Percentiles rank a stretch among this genome's conserved stretches.
Evolutionary conservation across 1,140 invertebrate species (phyloP).

Genomic region (Bactericera cockerelli): DNA sequence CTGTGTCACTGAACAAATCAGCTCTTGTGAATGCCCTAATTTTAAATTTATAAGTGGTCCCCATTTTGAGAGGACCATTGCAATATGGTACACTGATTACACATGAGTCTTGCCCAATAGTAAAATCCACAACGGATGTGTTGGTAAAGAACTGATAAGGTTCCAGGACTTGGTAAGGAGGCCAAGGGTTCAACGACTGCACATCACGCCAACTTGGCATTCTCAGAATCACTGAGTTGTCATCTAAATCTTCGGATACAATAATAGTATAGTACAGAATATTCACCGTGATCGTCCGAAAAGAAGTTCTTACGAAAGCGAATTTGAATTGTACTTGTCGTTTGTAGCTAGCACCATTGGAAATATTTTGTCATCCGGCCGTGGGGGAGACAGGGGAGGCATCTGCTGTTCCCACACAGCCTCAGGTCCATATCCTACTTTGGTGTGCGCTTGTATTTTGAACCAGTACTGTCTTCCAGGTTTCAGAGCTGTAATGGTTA

Average conservation of each 20-base stretch:
- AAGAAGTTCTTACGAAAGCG: slow-evolving; percentile 82
- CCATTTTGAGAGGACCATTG: slow-evolving; percentile 81
- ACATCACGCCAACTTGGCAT: slow-evolving; percentile 87
- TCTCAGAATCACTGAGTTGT: slow-evolving; percentile 58
- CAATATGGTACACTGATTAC: slow-evolving; percentile 62
- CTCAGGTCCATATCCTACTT: slow-evolving; percentile 63
- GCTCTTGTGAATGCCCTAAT: slow-evolving; percentile 80
- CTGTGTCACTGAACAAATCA: slow-evolving; percentile 84
- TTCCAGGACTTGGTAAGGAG: slow-evolving; percentile 80
- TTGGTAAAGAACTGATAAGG: slow-evolving; percentile 79
- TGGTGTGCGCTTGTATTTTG: slow-evolving; percentile 68
- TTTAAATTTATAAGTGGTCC: slow-evolving; percentile 76
- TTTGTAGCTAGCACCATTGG: slow-evolving; percentile 64
- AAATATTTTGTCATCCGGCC: slow-evolving; percentile 52
- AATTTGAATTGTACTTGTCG: slow-evolving; percentile 66
- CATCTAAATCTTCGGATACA: slow-evolving; percentile 72
- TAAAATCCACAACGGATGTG: slow-evolving; percentile 67
- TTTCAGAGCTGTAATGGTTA: slow-evolving; percentile 50
- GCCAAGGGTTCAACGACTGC: slow-evolving; percentile 74
- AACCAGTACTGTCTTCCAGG: slow-evolving; percentile 73
- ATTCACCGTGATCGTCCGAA: slow-evolving; percentile 65
- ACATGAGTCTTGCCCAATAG: slow-evolving; percentile 64
- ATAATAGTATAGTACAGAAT: slow-evolving; percentile 77
- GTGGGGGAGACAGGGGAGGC: slow-evolving; percentile 66
- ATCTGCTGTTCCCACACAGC: slow-evolving; percentile 55